These are phyloP conservation scores for Augiades crinisus DNA, from an alignment of 2,888 invertebrate genomes.

Conservation along the genomic window DNA sequence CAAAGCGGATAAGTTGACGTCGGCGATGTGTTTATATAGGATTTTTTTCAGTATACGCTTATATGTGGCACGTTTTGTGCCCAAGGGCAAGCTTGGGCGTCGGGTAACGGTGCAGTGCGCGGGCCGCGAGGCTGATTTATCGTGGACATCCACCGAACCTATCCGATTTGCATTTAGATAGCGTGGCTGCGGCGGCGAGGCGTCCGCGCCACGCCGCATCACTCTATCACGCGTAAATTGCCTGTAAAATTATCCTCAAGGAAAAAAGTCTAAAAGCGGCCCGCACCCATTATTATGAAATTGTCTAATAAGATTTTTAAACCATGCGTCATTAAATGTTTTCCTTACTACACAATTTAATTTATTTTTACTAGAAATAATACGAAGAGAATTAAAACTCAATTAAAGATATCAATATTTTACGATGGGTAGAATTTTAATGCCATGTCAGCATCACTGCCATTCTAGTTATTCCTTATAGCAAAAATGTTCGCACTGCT, in stretches of 20 bases:
- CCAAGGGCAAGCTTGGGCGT: conserved; percentile 42
- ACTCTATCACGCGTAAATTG: conserved; percentile 72
- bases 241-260: conserved; percentile 50
- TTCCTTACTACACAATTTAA: conserved; percentile 4
- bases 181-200: conserved; percentile 49
- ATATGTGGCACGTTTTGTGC: conserved; percentile 34
- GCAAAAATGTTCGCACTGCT: too few species aligned
- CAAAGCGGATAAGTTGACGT: conserved; percentile 21
- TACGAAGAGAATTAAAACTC: background rate
- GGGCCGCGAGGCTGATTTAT: conserved; percentile 69
- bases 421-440: too few species aligned
- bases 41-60: too few species aligned
- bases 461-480: too few species aligned
- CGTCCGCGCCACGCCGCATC: conserved; percentile 47
- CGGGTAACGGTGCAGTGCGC: conserved; percentile 53
- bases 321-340: background rate
- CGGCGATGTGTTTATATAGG: conserved; percentile 40
- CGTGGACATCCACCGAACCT: conserved; percentile 74
- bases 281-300: conserved; percentile 11
- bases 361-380: background rate
- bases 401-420: too few species aligned
- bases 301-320: conserved; percentile 28
- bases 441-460: too few species aligned
- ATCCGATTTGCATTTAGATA: conserved; percentile 81
- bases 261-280: conserved; percentile 12